Evolutionary conservation across 1,140 invertebrate genomes (phyloP).

Genomic region (Streblospio benedicti): DNA sequence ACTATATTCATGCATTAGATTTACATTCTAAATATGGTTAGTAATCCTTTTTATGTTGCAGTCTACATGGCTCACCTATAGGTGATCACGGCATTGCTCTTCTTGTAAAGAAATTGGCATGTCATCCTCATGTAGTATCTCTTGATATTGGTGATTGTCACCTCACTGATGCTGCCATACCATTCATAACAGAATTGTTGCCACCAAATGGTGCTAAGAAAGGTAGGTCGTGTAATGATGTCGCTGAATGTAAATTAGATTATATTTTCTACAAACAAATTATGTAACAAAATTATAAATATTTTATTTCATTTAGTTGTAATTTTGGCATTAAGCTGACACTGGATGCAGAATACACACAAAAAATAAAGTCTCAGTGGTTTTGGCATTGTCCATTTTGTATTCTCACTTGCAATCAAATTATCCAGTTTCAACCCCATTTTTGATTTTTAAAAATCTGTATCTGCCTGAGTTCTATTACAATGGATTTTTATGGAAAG

Average conservation of each 20-base stretch:
- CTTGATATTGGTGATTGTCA: constrained; percentile 37
- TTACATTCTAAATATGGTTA: not conserved
- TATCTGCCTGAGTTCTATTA: not conserved
- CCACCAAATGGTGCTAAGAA: constrained; percentile 26
- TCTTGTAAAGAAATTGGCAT: constrained; percentile 21
- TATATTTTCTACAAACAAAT: not conserved
- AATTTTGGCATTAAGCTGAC: not conserved
- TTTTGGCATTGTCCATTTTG: not conserved
- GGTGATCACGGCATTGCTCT: constrained; percentile 29
- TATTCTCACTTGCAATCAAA: not conserved
- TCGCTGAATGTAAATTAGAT: not conserved
- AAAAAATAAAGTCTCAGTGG: not conserved
- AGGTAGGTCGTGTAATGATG: constrained; percentile 18
- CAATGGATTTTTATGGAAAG: not conserved
- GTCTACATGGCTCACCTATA: constrained; percentile 33
- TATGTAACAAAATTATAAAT: not conserved
- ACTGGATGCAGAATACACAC: not conserved
- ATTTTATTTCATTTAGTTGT: not conserved
- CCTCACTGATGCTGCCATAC: constrained; percentile 28
- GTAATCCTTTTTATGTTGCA: constrained; percentile 16
- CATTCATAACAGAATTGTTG: constrained; percentile 27
- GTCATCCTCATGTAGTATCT: constrained; percentile 28
- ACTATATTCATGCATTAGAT: not conserved
- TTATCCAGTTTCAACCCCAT: not conserved
- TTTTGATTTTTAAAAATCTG: not conserved